Evolutionary conservation across 2,797 vertebrate genomes (phyloP).

Genomic region (Catamblyrhynchus diadema): DNA sequence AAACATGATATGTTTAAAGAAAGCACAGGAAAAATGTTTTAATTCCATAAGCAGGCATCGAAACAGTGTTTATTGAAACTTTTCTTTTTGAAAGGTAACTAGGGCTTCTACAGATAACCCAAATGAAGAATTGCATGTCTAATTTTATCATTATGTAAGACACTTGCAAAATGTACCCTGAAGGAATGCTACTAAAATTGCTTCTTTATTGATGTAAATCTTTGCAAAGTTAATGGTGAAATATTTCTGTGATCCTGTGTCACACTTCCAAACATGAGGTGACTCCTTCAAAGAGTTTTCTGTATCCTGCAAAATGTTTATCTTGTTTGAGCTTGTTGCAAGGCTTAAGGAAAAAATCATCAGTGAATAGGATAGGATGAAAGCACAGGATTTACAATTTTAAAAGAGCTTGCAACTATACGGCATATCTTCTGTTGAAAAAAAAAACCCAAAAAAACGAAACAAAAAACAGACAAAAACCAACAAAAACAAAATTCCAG

Average conservation of each 20-base stretch:
- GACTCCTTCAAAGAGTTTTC: neutral
- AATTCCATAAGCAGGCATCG: conserved; percentile 42
- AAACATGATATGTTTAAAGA: conserved; percentile 2
- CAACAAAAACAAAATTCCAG: no score
- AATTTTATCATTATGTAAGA: conserved; percentile 35
- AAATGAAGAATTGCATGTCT: neutral
- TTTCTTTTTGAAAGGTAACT: conserved; percentile 10
- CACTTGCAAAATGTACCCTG: neutral
- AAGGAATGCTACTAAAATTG: neutral
- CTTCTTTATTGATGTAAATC: neutral
- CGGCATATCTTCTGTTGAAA: neutral
- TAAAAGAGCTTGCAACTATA: neutral
- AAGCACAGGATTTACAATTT: neutral
- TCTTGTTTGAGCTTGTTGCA: neutral
- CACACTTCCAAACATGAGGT: conserved; percentile 13
- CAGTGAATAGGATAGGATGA: neutral
- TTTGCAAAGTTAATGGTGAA: conserved; percentile 23
- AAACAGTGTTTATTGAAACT: conserved; percentile 58
- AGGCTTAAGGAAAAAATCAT: neutral
- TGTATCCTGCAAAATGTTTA: neutral
- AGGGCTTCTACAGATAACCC: conserved; percentile 6
- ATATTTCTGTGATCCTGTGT: conserved; percentile 27
- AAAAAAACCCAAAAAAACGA: neutral
- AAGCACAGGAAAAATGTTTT: neutral
- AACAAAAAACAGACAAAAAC: no score